phyloP scores from a whole-genome alignment of 2,888 invertebrate species.

The Cephus spinipes region DNA sequence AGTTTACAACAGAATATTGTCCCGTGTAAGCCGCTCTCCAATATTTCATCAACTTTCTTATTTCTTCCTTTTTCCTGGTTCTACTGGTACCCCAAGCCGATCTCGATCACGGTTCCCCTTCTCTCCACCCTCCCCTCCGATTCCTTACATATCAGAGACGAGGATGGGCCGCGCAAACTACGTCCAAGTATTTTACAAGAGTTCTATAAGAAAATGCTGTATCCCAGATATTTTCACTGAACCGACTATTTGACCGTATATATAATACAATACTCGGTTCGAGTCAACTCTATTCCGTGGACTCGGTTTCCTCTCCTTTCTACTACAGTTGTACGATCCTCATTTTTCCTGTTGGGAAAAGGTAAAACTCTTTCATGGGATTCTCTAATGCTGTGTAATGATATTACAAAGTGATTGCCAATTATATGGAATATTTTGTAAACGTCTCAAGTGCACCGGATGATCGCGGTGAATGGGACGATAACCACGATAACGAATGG shows the following conservation, averaged over 20 bases:
- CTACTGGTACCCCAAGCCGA: conserved; percentile 13
- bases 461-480: not conserved
- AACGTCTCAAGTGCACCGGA: not conserved
- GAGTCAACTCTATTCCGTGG: not conserved
- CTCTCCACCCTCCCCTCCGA: not conserved
- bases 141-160: conserved; percentile 5
- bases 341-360: not conserved
- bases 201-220: conserved; percentile 50
- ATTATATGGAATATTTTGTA: not conserved
- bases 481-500: not conserved
- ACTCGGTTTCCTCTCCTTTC: not conserved
- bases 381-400: not conserved
- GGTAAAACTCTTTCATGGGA: not conserved
- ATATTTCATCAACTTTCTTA: conserved; percentile 65
- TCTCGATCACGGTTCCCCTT: conserved; percentile 12
- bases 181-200: conserved; percentile 56
- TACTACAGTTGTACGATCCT: not conserved
- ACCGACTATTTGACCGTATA: not conserved
- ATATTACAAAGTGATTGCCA: not conserved
- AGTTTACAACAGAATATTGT: conserved; percentile 65
- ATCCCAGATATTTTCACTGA: conserved; percentile 45
- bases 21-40: conserved; percentile 64
- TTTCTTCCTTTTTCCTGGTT: conserved; percentile 47
- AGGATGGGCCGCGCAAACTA: conserved; percentile 45
- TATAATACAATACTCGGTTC: not conserved